phyloP scores from a whole-genome alignment of 2,888 invertebrate genomes.

The Dynastes grantii region DNA sequence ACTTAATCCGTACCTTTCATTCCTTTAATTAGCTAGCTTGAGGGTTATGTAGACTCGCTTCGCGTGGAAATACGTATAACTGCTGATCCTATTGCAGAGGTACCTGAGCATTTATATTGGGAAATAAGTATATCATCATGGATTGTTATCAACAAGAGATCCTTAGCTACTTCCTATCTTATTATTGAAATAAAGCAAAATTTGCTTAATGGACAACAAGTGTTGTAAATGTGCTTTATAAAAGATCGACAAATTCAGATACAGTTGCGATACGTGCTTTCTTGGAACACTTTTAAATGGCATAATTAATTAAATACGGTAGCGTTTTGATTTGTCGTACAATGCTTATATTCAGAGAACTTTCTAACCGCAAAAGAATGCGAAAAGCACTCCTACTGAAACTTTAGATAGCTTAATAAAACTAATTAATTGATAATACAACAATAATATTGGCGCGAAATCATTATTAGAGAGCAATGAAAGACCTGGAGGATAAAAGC shows the following conservation, averaged over 20 bases:
- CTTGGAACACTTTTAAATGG: neutral
- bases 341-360: neutral
- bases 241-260: conserved; percentile 8
- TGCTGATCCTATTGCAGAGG: neutral
- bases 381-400: too few species aligned
- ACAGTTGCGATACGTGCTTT: neutral
- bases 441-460: too few species aligned
- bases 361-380: too few species aligned
- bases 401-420: too few species aligned
- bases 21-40: neutral
- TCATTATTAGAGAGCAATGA: too few species aligned
- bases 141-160: conserved; percentile 14
- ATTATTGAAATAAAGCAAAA: conserved; percentile 24
- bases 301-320: neutral
- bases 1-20: conserved; percentile 16
- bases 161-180: conserved; percentile 25
- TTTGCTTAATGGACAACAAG: conserved; percentile 36
- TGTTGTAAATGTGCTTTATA: conserved; percentile 22
- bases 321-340: neutral
- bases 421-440: too few species aligned
- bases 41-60: neutral
- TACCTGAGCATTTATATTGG: conserved; percentile 14
- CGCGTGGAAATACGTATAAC: neutral
- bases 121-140: conserved; percentile 21
- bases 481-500: too few species aligned